A percentile compares a stretch with the other conserved stretches of the same genome.
These are phyloP conservation scores for Grammomys surdaster DNA, from an alignment of 2,113 vertebrate genomes.

Conservation along the genomic window DNA sequence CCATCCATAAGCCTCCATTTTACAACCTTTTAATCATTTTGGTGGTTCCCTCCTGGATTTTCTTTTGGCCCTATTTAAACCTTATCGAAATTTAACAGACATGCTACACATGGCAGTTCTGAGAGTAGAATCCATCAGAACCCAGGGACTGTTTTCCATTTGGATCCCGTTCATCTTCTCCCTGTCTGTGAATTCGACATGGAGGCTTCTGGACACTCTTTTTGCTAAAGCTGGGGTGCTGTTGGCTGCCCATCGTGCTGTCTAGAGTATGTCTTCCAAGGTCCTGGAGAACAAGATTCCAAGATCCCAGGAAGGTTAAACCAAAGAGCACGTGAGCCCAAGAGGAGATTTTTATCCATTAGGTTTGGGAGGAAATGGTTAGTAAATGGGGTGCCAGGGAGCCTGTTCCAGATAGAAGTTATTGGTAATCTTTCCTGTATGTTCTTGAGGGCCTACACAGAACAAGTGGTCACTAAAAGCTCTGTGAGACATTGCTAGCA, in stretches of 20 bases:
- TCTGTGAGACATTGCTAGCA: neutral
- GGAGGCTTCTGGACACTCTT: neutral
- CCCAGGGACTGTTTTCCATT: neutral
- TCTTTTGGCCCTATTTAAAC: constrained; percentile 21
- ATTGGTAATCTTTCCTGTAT: constrained; percentile 31
- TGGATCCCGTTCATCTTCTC: neutral
- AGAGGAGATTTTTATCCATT: neutral
- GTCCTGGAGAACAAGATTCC: neutral
- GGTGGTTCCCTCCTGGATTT: constrained; percentile 63
- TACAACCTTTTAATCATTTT: constrained; percentile 72
- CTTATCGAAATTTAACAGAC: constrained; percentile 73
- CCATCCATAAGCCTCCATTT: constrained; percentile 59
- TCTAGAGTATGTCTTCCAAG: neutral
- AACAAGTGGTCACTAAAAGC: neutral
- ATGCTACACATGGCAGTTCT: constrained; percentile 36
- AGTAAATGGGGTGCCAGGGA: constrained; percentile 4
- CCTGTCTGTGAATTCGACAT: neutral
- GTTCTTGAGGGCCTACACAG: neutral
- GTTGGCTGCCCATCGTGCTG: neutral
- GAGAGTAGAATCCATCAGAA: constrained; percentile 45
- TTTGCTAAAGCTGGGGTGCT: neutral
- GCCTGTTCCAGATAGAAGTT: neutral
- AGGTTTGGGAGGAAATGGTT: neutral
- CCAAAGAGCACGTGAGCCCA: neutral
- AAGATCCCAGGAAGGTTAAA: neutral